These are phyloP conservation scores for Trimorus sp. DNA, from an alignment of 2,888 invertebrate species.

Conservation along the genomic window DNA sequence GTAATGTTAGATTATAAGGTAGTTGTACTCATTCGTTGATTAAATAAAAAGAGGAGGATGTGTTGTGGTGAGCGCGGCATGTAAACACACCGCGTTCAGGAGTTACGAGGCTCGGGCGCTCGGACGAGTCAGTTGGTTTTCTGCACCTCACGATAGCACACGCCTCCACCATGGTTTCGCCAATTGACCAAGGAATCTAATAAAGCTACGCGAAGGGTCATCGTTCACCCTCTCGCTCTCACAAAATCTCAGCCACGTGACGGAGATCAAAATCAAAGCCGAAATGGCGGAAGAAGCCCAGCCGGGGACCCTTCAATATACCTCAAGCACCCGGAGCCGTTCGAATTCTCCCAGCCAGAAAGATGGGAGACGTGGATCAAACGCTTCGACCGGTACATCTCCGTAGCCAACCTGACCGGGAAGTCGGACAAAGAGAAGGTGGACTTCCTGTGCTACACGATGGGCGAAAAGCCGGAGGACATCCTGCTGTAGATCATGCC, in stretches of 20 bases:
- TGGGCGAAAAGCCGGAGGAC: conserved; percentile 68
- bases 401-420: conserved; percentile 40
- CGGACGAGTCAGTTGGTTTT: too few species aligned
- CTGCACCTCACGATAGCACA: too few species aligned
- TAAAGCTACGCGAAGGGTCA: background rate
- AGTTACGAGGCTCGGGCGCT: too few species aligned
- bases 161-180: background rate
- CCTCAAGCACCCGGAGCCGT: conserved; percentile 34
- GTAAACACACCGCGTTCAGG: too few species aligned
- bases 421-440: conserved; percentile 64
- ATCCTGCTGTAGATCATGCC: conserved; percentile 54
- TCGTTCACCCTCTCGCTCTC: too few species aligned
- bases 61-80: too few species aligned
- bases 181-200: background rate
- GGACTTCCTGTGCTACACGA: conserved; percentile 66
- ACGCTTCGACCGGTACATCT: conserved; percentile 57
- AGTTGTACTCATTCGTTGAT: too few species aligned
- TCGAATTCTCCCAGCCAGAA: conserved; percentile 62
- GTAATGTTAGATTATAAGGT: too few species aligned
- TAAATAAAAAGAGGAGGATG: too few species aligned
- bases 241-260: background rate
- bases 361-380: conserved; percentile 47
- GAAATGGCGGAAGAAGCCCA: background rate
- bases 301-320: conserved; percentile 8
- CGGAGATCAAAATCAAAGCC: background rate